phyloP scores from a whole-genome alignment of 1,140 invertebrate genomes.

The Rhynchophorus ferrugineus region DNA sequence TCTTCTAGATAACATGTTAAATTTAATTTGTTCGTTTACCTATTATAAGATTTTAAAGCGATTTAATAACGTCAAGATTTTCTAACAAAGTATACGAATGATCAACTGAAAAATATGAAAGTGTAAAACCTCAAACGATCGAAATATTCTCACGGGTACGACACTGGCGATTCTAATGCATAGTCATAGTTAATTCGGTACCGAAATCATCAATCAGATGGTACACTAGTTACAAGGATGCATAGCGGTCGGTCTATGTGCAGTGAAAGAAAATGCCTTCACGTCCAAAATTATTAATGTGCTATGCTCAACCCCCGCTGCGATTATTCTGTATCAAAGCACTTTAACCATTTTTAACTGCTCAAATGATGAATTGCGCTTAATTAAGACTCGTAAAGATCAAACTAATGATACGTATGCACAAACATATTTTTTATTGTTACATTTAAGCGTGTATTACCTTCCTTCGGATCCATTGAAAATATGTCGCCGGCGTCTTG shows the following conservation, averaged over 20 bases:
- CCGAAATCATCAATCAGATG: constrained; percentile 16
- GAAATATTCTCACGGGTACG: not conserved
- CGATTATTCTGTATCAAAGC: constrained; percentile 5
- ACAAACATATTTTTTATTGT: no score
- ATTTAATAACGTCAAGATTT: no score
- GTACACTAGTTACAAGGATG: constrained; percentile 9
- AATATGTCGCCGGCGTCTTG: constrained; percentile 34
- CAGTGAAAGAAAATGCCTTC: constrained; percentile 16
- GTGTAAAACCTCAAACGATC: no score
- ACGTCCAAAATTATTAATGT: constrained; percentile 20
- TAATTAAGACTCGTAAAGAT: not conserved
- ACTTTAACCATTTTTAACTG: constrained; percentile 15
- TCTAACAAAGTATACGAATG: no score
- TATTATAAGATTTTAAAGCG: no score
- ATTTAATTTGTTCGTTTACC: no score
- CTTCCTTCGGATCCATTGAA: constrained; percentile 28
- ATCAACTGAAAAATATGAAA: no score
- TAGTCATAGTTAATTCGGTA: constrained; percentile 15
- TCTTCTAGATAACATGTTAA: no score
- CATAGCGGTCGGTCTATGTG: constrained; percentile 8
- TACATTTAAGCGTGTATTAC: no score
- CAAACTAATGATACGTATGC: not conserved
- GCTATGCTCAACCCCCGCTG: constrained; percentile 15
- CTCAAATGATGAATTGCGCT: not conserved
- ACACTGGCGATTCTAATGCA: not conserved